Percentiles rank a stretch among this genome's conserved stretches.
phyloP scores from a whole-genome alignment of 2,797 vertebrate genomes.

The Hippoglossus hippoglossus region DNA sequence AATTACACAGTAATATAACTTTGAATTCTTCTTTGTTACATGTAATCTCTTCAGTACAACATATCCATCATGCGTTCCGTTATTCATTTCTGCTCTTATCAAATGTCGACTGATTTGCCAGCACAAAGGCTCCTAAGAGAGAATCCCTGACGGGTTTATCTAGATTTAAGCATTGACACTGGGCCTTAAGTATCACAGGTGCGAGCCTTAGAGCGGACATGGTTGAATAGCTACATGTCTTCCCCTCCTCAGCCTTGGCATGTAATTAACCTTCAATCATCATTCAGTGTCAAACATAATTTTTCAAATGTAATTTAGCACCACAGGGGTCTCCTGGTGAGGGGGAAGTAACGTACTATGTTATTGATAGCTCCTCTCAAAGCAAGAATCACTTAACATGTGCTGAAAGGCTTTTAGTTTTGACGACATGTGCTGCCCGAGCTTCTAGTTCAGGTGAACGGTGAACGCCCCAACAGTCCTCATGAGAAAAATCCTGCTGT shows the following conservation, averaged over 20 bases:
- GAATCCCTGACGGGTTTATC: not conserved
- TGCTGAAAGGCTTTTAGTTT: constrained; percentile 45
- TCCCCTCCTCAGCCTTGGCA: constrained; percentile 21
- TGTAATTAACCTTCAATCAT: constrained; percentile 65
- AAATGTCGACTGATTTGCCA: not conserved
- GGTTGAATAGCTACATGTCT: constrained; percentile 18
- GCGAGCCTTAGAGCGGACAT: constrained; percentile 18
- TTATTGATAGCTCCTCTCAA: constrained; percentile 45
- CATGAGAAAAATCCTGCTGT: constrained; percentile 29
- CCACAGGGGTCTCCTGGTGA: constrained; percentile 25
- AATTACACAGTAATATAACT: not conserved
- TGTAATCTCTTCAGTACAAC: not conserved
- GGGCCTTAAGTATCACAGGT: not conserved
- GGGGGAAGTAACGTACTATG: constrained; percentile 32
- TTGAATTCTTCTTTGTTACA: not conserved
- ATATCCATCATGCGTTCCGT: not conserved
- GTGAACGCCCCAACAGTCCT: not conserved
- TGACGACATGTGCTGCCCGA: constrained; percentile 30
- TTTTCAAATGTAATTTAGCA: constrained; percentile 37
- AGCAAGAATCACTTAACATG: constrained; percentile 40
- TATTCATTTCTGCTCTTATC: too few relatives aligned
- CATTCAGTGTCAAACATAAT: constrained; percentile 40
- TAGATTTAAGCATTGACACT: not conserved
- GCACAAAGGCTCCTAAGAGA: not conserved
- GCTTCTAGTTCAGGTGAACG: constrained; percentile 31